Evolutionary conservation across 2,888 invertebrate species (phyloP).

Genomic region (Eurytoma adleriae): DNA sequence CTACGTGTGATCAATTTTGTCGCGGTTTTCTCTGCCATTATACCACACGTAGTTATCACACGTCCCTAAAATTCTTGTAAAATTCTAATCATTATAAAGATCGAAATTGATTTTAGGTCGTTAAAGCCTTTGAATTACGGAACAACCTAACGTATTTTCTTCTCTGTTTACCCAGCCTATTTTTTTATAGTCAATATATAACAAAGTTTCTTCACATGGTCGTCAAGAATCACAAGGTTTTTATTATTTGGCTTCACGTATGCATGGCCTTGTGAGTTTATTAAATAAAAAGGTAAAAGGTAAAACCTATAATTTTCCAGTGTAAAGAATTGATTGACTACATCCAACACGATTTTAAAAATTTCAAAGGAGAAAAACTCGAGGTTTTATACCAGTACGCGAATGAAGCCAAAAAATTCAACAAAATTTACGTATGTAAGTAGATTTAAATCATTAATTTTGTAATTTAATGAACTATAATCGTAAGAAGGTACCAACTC

Average conservation of each 20-base stretch:
- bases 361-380: not conserved
- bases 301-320: not conserved
- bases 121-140: not conserved
- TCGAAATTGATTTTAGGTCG: not conserved
- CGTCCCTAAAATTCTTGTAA: not conserved
- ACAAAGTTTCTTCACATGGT: not conserved
- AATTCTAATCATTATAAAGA: not conserved
- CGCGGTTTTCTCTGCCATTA: not conserved
- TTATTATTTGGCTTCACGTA: not conserved
- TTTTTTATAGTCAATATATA: not conserved
- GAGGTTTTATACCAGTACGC: not conserved
- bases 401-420: not conserved
- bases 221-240: not conserved
- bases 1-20: not conserved
- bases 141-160: not conserved
- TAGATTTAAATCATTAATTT: not conserved
- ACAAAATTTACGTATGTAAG: not conserved
- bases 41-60: not conserved
- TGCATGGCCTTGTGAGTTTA: not conserved
- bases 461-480: not conserved
- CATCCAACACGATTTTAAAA: not conserved
- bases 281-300: not conserved
- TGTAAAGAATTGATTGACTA: not conserved
- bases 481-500: not conserved
- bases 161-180: not conserved